Evolutionary conservation across 1,140 invertebrate genomes (phyloP).

Genomic region (Cyclina sinensis): DNA sequence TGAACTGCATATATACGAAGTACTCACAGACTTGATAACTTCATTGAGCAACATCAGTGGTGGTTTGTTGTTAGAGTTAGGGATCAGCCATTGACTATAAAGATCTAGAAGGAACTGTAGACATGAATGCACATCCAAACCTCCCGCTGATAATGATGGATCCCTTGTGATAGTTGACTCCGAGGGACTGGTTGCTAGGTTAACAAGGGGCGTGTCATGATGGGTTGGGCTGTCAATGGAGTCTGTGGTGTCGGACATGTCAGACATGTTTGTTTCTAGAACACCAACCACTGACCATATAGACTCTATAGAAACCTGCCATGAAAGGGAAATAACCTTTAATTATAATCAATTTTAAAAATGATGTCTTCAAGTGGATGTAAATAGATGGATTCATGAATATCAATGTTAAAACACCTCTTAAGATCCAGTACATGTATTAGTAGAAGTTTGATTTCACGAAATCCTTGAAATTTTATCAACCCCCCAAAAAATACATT

Average conservation of each 20-base stretch:
- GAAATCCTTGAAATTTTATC: too few relatives aligned
- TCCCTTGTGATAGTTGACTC: slow-evolving; percentile 62
- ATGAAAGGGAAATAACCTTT: too few relatives aligned
- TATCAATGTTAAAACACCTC: too few relatives aligned
- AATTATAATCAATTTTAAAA: too few relatives aligned
- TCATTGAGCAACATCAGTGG: slow-evolving; percentile 90
- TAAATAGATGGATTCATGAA: too few relatives aligned
- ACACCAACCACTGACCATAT: slow-evolving; percentile 85
- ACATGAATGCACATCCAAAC: slow-evolving; percentile 94
- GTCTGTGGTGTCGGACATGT: slow-evolving; percentile 81
- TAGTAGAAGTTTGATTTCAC: too few relatives aligned
- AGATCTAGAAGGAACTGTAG: slow-evolving; percentile 94
- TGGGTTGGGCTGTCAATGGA: slow-evolving; percentile 78
- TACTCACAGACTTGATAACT: slow-evolving; percentile 89
- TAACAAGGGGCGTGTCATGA: slow-evolving; percentile 25
- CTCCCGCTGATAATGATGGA: slow-evolving; percentile 49
- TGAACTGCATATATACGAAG: too few relatives aligned
- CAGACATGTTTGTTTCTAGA: slow-evolving; percentile 75
- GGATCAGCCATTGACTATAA: slow-evolving; percentile 92
- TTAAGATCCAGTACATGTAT: too few relatives aligned
- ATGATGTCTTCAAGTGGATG: too few relatives aligned
- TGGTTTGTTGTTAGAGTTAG: slow-evolving; percentile 86
- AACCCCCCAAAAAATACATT: too few relatives aligned
- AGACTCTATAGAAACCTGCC: slow-evolving; percentile 84
- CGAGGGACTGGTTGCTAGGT: slow-evolving; percentile 56